phyloP scores from a whole-genome alignment of 2,888 invertebrate species.

The Caenorhabditis sp. region DNA sequence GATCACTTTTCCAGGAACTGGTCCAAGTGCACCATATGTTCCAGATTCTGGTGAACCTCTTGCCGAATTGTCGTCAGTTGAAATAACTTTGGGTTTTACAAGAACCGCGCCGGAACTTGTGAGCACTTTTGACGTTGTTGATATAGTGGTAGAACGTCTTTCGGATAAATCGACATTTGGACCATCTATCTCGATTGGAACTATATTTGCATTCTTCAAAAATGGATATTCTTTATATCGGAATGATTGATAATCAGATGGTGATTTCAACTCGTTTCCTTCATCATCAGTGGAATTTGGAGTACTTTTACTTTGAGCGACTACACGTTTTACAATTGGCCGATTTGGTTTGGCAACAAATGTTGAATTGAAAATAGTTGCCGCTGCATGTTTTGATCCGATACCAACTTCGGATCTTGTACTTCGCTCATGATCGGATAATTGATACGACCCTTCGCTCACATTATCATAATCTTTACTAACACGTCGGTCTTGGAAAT shows the following conservation, averaged over 20 bases:
- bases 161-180: constrained; percentile 54
- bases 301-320: constrained; percentile 47
- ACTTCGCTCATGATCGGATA: constrained; percentile 59
- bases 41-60: constrained; percentile 46
- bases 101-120: constrained; percentile 54
- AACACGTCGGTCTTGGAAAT: constrained; percentile 55
- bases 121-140: constrained; percentile 39
- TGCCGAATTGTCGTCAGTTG: constrained; percentile 30
- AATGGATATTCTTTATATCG: constrained; percentile 50
- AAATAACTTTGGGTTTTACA: constrained; percentile 53
- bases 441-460: constrained; percentile 66
- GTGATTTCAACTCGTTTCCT: constrained; percentile 36
- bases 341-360: constrained; percentile 66
- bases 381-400: constrained; percentile 37
- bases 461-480: constrained; percentile 60
- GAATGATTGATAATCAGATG: constrained; percentile 41
- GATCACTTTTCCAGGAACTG: constrained; percentile 66
- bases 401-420: constrained; percentile 43
- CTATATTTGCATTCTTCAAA: constrained; percentile 37
- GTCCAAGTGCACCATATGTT: constrained; percentile 59
- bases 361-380: constrained; percentile 51
- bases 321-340: constrained; percentile 64
- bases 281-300: constrained; percentile 52
- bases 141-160: constrained; percentile 23
- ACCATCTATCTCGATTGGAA: constrained; percentile 66